phyloP scores from a whole-genome alignment of 2,113 vertebrate species.

The Colius striatus region DNA sequence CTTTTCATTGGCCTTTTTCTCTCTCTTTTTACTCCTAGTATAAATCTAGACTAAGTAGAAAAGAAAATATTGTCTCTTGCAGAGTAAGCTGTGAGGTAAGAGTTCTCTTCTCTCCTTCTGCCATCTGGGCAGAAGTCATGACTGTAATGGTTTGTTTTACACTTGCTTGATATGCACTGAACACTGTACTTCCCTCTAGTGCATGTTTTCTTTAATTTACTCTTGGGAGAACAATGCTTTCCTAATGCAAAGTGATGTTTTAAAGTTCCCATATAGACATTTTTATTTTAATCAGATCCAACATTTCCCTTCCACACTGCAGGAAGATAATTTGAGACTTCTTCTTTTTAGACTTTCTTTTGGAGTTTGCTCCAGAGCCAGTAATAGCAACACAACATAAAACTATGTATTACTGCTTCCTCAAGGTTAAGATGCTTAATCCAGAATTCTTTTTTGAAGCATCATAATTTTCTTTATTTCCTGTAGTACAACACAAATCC shows the following conservation, averaged over 20 bases:
- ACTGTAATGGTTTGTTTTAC: not conserved
- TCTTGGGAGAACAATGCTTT: not conserved
- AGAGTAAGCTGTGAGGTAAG: not conserved
- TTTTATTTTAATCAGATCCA: conserved; percentile 32
- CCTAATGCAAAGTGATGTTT: not conserved
- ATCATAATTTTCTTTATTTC: not conserved
- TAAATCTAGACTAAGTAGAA: not conserved
- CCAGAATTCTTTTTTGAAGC: not conserved
- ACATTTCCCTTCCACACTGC: not conserved
- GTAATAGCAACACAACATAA: not conserved
- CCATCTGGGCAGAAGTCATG: not conserved
- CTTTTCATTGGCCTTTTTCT: not conserved
- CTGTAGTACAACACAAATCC: not conserved
- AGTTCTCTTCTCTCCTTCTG: not conserved
- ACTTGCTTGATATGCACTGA: not conserved
- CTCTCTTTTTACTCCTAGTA: not conserved
- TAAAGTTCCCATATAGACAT: not conserved
- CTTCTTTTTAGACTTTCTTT: not conserved
- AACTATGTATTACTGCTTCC: not conserved
- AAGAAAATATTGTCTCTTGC: not conserved
- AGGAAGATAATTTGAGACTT: not conserved
- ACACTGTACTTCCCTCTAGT: not conserved
- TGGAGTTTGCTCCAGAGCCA: not conserved
- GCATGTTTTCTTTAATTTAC: not conserved
- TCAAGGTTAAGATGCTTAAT: not conserved